A percentile compares a stretch with the other conserved stretches of the same genome.
phyloP scores from a whole-genome alignment of 2,888 invertebrate genomes.

The Pyrochroa serraticornis region DNA sequence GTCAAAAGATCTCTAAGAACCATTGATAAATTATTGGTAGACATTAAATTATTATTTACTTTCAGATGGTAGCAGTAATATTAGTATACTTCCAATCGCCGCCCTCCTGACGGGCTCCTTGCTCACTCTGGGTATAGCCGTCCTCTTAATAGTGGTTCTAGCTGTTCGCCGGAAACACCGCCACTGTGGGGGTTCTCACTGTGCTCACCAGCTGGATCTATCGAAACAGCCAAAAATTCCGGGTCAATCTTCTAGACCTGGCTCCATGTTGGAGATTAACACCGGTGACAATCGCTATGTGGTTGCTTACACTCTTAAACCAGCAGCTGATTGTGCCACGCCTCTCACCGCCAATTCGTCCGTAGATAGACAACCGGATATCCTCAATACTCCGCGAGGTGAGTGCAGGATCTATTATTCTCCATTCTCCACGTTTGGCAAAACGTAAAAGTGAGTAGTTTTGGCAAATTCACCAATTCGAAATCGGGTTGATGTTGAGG shows the following conservation, averaged over 20 bases:
- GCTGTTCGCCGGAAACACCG: constrained; percentile 65
- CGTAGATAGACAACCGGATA: constrained; percentile 61
- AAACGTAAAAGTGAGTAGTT: constrained; percentile 8
- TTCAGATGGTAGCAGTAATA: constrained; percentile 71
- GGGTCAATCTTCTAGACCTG: constrained; percentile 54
- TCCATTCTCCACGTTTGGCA: constrained; percentile 31
- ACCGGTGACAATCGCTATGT: constrained; percentile 85
- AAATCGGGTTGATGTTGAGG: too few relatives aligned
- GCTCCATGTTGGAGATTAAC: constrained; percentile 73
- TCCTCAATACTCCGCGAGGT: constrained; percentile 80
- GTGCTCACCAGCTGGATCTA: constrained; percentile 55
- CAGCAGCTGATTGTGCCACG: constrained; percentile 58
- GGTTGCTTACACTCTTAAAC: constrained; percentile 84
- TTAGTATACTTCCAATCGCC: constrained; percentile 75
- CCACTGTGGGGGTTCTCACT: constrained; percentile 53
- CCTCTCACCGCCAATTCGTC: constrained; percentile 42
- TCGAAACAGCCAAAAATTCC: constrained; percentile 62
- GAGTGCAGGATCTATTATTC: constrained; percentile 42
- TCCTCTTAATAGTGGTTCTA: constrained; percentile 68
- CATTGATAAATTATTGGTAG: too few relatives aligned
- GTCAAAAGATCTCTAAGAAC: too few relatives aligned
- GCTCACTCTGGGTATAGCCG: constrained; percentile 68
- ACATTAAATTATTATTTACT: too few relatives aligned
- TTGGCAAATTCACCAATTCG: too few relatives aligned
- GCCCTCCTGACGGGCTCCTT: constrained; percentile 70